These are phyloP conservation scores for Celastrina argiolus DNA, from an alignment of 2,888 invertebrate species.

Conservation along the genomic window DNA sequence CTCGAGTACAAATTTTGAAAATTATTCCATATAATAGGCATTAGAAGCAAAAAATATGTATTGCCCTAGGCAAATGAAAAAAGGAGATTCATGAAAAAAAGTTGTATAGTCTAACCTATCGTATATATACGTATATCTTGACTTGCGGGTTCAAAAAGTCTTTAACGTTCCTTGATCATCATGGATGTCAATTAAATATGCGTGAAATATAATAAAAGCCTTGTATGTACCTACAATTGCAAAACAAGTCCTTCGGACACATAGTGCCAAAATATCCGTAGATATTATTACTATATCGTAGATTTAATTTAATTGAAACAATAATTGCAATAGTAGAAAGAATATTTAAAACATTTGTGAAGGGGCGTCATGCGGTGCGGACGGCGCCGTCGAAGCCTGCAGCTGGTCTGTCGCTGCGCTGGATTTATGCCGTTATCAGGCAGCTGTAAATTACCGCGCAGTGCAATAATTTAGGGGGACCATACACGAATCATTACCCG, in stretches of 20 bases:
- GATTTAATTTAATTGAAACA: background rate
- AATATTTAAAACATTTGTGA: constrained; percentile 46
- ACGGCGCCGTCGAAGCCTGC: constrained; percentile 61
- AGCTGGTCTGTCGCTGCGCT: constrained; percentile 56
- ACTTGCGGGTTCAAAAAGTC: too few relatives aligned
- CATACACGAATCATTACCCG: constrained; percentile 76
- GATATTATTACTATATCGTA: background rate
- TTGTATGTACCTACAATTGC: too few relatives aligned
- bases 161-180: too few relatives aligned
- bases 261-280: too few relatives aligned
- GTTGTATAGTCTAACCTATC: too few relatives aligned
- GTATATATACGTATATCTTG: too few relatives aligned
- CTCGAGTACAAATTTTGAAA: background rate
- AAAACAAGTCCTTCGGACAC: too few relatives aligned
- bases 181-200: too few relatives aligned
- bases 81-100: too few relatives aligned
- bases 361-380: constrained; percentile 65
- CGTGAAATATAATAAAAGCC: too few relatives aligned
- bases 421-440: constrained; percentile 75
- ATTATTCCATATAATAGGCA: background rate
- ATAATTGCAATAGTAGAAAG: constrained; percentile 26
- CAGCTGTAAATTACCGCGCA: constrained; percentile 70
- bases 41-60: background rate
- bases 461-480: constrained; percentile 75
- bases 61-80: too few relatives aligned